phyloP scores from a whole-genome alignment of 1,140 invertebrate genomes.

The Drosophila pallidifrons region DNA sequence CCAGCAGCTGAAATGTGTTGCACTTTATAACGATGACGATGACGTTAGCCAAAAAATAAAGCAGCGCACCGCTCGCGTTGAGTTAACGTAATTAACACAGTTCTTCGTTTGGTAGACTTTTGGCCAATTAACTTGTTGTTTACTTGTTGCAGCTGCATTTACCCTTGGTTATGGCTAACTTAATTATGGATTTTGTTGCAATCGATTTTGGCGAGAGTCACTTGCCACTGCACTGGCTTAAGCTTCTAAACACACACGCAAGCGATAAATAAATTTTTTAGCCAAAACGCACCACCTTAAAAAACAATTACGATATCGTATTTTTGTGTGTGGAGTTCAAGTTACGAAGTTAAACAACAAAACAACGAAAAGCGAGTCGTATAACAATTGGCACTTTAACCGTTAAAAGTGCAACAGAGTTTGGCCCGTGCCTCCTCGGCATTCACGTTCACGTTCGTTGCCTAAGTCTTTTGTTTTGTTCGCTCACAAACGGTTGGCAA shows the following conservation, averaged over 20 bases:
- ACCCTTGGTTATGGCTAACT: constrained; percentile 63
- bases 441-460: constrained; percentile 61
- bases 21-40: neutral
- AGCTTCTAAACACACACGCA: neutral
- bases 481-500: constrained; percentile 37
- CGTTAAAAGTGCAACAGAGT: constrained; percentile 55
- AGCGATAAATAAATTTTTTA: neutral
- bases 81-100: constrained; percentile 70
- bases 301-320: too few species aligned
- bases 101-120: constrained; percentile 66
- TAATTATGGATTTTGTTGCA: constrained; percentile 40
- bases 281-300: neutral
- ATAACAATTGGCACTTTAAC: constrained; percentile 73
- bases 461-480: constrained; percentile 77
- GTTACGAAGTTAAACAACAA: constrained; percentile 29
- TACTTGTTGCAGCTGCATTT: constrained; percentile 1
- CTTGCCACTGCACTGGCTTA: neutral
- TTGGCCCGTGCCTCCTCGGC: constrained; percentile 28
- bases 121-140: constrained; percentile 49
- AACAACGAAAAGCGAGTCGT: constrained; percentile 55
- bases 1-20: constrained; percentile 13
- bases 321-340: neutral
- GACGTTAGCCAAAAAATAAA: neutral
- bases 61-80: neutral
- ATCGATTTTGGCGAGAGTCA: constrained; percentile 27